A percentile compares a stretch with the other conserved stretches of the same genome.
Evolutionary conservation across 2,113 vertebrate genomes (phyloP).

Genomic region (Coreoperca whiteheadi): DNA sequence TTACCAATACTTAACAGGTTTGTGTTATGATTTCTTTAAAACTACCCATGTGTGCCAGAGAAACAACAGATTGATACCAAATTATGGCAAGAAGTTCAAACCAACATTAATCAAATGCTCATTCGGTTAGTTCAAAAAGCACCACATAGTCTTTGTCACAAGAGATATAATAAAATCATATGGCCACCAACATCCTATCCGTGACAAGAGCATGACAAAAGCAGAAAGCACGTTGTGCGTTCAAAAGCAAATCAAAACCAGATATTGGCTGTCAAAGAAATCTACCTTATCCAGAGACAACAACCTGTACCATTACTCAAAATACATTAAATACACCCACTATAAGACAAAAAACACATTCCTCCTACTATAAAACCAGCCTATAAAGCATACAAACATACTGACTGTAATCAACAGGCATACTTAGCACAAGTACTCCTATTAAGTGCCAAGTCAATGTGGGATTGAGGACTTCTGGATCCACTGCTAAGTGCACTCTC

Average conservation of each 20-base stretch:
- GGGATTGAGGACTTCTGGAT: background rate
- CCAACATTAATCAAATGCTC: background rate
- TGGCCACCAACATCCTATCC: background rate
- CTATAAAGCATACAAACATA: background rate
- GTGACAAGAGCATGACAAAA: slow-evolving; percentile 32
- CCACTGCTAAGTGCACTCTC: background rate
- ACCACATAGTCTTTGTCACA: background rate
- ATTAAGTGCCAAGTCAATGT: background rate
- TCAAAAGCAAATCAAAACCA: slow-evolving; percentile 17
- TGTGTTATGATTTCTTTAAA: background rate
- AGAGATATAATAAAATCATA: slow-evolving; percentile 5
- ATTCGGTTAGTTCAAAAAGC: background rate
- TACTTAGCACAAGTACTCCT: background rate
- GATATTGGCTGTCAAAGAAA: slow-evolving; percentile 10
- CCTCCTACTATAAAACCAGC: background rate
- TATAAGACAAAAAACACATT: background rate
- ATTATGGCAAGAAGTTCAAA: background rate
- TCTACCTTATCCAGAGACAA: background rate
- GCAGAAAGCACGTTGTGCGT: background rate
- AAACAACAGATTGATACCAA: background rate
- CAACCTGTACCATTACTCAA: background rate
- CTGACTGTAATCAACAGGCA: background rate
- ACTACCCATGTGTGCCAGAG: background rate
- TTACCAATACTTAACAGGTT: background rate
- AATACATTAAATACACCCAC: background rate